These are phyloP conservation scores for Meriones unguiculatus DNA, from an alignment of 2,113 vertebrate species.

Conservation along the genomic window DNA sequence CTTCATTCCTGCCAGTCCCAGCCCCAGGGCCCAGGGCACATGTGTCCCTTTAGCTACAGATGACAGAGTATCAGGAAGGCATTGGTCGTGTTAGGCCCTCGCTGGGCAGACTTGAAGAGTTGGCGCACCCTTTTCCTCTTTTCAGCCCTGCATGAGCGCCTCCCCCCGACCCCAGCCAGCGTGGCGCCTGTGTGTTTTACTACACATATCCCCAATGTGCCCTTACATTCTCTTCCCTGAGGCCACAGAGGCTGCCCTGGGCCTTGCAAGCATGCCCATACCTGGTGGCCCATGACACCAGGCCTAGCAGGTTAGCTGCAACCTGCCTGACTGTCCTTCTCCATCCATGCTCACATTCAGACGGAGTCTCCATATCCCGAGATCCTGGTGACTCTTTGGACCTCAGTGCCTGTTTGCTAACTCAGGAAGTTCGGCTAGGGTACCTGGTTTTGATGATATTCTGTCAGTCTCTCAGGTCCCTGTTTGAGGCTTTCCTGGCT, in stretches of 20 bases:
- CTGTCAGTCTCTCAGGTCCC: no score
- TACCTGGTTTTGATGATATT: background rate
- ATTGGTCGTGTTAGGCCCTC: background rate
- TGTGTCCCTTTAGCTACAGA: background rate
- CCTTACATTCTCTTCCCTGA: background rate
- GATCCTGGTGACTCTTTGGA: background rate
- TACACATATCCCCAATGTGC: background rate
- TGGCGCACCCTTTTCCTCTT: rapidly evolving
- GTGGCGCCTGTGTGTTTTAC: background rate
- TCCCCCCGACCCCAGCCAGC: background rate
- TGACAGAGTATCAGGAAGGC: background rate
- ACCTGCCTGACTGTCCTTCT: background rate
- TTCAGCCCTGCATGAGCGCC: background rate
- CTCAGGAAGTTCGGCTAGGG: rapidly evolving
- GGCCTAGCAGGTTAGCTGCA: background rate
- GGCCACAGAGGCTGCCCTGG: background rate
- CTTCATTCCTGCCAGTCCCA: background rate
- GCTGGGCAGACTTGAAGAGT: background rate
- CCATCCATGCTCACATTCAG: background rate
- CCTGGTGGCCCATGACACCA: rapidly evolving
- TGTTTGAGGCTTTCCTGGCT: rapidly evolving
- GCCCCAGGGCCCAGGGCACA: background rate
- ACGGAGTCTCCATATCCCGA: background rate
- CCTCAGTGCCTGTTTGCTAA: background rate
- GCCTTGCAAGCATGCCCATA: background rate